Conservation (phyloP, 35 echinoderm and acorn worm species). For the Heliocidaris erythrogramma region DNA sequence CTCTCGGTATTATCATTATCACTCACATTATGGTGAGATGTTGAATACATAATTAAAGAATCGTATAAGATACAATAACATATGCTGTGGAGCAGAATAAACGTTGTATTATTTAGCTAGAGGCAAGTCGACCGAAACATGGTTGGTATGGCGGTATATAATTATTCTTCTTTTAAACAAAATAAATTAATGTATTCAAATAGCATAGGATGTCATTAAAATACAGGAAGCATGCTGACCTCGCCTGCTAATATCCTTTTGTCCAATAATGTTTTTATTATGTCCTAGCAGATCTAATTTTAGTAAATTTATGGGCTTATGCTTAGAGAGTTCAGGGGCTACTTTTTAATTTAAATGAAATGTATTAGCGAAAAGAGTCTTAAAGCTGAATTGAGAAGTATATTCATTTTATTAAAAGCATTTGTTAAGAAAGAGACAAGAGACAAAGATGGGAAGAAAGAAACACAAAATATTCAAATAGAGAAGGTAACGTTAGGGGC, state of each 20-base stretch:
- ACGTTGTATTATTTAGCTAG: neutral
- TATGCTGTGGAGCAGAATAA: neutral
- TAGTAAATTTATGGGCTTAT: neutral
- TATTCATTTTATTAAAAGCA: no score
- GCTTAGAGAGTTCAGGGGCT: no score
- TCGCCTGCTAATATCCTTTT: neutral
- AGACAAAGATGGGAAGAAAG: no score
- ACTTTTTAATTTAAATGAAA: no score
- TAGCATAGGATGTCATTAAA: no score
- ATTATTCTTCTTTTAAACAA: neutral
- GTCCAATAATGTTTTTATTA: neutral
- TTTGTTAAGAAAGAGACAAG: no score
- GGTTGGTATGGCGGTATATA: neutral
- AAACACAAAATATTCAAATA: no score
- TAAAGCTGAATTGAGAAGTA: no score
- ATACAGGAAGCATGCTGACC: neutral
- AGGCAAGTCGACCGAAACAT: neutral
- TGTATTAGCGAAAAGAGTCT: no score
- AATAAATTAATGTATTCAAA: neutral
- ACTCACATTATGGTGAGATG: neutral
- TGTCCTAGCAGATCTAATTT: neutral
- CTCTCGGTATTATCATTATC: neutral
- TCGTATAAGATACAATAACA: neutral
- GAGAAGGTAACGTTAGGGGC: no score
- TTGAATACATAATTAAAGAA: constrained; percentile 19